phyloP scores from a whole-genome alignment of 2,797 vertebrate genomes.

The Hylomyscus alleni region DNA sequence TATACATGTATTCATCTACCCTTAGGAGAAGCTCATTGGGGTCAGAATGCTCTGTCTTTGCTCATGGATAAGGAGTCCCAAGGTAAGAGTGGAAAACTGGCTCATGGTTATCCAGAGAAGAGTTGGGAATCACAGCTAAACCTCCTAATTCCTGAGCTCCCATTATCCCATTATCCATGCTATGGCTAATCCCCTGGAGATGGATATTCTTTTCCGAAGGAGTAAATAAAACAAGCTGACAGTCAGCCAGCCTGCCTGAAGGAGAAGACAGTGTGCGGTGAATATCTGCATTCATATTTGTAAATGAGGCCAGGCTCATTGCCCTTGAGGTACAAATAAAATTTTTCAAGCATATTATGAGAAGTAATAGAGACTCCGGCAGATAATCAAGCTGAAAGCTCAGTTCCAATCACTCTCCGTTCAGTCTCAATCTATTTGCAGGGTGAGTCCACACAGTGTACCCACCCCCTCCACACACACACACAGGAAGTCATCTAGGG shows the following conservation, averaged over 20 bases:
- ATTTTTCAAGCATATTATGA: constrained; percentile 88
- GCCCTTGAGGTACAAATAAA: constrained; percentile 87
- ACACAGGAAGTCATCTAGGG: background rate
- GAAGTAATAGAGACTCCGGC: constrained; percentile 85
- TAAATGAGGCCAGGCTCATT: constrained; percentile 87
- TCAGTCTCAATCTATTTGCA: constrained; percentile 66
- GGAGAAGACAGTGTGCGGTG: constrained; percentile 78
- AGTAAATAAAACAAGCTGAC: constrained; percentile 82
- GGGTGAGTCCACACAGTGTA: background rate
- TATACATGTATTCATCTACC: background rate
- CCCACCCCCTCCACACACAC: background rate
- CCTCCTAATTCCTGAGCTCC: background rate
- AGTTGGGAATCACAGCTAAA: background rate
- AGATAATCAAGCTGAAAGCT: constrained; percentile 84
- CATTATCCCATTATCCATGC: background rate
- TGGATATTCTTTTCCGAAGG: constrained; percentile 38
- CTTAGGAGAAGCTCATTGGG: background rate
- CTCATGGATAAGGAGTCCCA: background rate
- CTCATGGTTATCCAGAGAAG: background rate
- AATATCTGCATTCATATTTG: constrained; percentile 86
- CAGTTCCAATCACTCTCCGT: constrained; percentile 75
- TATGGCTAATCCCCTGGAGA: constrained; percentile 38
- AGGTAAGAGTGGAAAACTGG: background rate
- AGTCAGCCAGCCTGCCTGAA: constrained; percentile 77
- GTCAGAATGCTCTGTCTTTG: background rate